Conservation (phyloP, 2,113 vertebrate species). For the Echinops telfairi region DNA sequence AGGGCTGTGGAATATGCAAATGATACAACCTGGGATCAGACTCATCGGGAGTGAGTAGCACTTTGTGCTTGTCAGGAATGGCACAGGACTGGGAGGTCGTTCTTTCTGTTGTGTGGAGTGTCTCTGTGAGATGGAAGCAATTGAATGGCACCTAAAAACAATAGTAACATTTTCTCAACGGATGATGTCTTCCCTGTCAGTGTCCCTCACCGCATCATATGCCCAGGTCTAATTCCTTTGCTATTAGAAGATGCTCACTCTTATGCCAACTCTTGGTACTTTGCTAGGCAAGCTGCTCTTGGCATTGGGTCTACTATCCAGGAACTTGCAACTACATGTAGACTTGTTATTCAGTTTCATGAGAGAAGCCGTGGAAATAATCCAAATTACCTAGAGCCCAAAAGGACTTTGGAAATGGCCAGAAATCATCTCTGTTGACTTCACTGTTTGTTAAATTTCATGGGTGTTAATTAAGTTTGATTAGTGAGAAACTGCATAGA, state of each 20-base stretch:
- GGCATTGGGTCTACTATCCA: background rate
- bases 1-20: background rate
- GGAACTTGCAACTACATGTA: background rate
- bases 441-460: background rate
- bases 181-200: background rate
- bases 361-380: conserved; percentile 19
- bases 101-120: no score
- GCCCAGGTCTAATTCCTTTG: background rate
- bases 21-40: background rate
- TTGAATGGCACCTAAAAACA: no score
- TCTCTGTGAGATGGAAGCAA: no score
- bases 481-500: background rate
- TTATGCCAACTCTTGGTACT: background rate
- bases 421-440: background rate
- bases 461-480: conserved; percentile 21
- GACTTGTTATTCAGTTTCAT: background rate
- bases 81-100: no score
- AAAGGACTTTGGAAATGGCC: background rate
- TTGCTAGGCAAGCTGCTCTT: background rate
- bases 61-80: background rate
- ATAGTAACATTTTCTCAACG: background rate
- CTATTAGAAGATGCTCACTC: background rate
- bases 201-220: background rate
- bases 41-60: background rate
- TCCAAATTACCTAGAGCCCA: background rate